Evolutionary conservation across 2,113 vertebrate species (phyloP), one percentile per base, ranked within the genome.

Genomic region (Tichodroma muraria): DNA sequence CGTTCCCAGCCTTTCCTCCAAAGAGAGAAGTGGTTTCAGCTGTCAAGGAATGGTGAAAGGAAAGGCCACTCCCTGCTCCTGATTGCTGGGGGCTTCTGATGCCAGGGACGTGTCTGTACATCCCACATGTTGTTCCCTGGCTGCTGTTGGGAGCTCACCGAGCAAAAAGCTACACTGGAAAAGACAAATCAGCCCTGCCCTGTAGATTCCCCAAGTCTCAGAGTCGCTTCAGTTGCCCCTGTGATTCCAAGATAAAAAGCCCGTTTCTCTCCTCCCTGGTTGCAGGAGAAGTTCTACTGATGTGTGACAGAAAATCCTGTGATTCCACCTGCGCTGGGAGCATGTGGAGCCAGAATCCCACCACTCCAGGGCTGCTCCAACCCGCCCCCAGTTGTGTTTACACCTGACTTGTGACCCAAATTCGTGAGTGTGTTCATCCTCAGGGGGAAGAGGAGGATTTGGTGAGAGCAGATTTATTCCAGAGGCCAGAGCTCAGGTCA

Each of bases 351-450:
- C 72, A 80, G n/a, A 2, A 1, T 59, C 37, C 40, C 49, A 72
- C 33, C 33, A 0, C 33, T 20, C 28, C 69, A 23, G 56, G 27
- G 44, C 72, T 71, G 60, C 84, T 93, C n/a, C 28, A 66, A 4
- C 25, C 42, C 80, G 13, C 69, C 71, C 35, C 47, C 1, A 4
- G 11, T 40, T 37, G 53, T 80, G 50, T 78, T 93, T 25, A 54
- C 76, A 77, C 83, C 85, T 53, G 47, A 25, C 31, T 59, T 31
- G 11, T 53, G 71, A 78, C 38, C 68, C 0, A 0, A 68, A 65
- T 54, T 38, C 0, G 0, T 28, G 42, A 61, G 15, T 1, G 0
- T 8, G 15, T n/a, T 77, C 45, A 21, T 78, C 53, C 42, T 80
- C 4, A 0, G n/a, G 18, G 21, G 9, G 15, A 6, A 70, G 53